Evolutionary conservation across 2,797 vertebrate genomes (phyloP).

Genomic region (Poecile montanus): DNA sequence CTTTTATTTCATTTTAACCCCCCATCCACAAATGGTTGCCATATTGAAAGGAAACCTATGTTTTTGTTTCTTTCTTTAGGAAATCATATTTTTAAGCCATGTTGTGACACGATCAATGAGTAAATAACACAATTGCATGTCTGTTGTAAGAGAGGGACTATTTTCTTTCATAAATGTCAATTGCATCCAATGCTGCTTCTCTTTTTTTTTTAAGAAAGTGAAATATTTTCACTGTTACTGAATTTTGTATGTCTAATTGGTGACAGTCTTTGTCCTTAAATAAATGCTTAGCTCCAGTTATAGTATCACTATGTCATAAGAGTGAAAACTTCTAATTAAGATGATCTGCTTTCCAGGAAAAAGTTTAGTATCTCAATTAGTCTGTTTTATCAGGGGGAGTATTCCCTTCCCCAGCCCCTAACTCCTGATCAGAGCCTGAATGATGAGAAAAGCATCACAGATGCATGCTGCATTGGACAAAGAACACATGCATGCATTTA

Average conservation of each 20-base stretch:
- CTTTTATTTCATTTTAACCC: background rate
- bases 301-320: conserved; percentile 45
- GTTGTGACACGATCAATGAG: background rate
- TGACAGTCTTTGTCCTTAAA: conserved; percentile 42
- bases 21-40: background rate
- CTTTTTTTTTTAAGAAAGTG: background rate
- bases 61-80: background rate
- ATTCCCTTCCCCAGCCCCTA: conserved; percentile 18
- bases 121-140: background rate
- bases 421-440: conserved; percentile 49
- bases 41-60: background rate
- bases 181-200: background rate
- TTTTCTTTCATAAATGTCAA: background rate
- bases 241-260: conserved; percentile 10
- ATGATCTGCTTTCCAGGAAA: conserved; percentile 59
- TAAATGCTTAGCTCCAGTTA: conserved; percentile 49
- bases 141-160: background rate
- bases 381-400: conserved; percentile 30
- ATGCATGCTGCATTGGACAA: conserved; percentile 75
- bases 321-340: conserved; percentile 65
- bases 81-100: background rate
- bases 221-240: conserved; percentile 17
- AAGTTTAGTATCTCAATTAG: conserved; percentile 53
- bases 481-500: conserved; percentile 78
- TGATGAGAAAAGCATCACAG: conserved; percentile 73